Conservation (phyloP, 2,888 invertebrate species). For the Cenopis cana region DNA sequence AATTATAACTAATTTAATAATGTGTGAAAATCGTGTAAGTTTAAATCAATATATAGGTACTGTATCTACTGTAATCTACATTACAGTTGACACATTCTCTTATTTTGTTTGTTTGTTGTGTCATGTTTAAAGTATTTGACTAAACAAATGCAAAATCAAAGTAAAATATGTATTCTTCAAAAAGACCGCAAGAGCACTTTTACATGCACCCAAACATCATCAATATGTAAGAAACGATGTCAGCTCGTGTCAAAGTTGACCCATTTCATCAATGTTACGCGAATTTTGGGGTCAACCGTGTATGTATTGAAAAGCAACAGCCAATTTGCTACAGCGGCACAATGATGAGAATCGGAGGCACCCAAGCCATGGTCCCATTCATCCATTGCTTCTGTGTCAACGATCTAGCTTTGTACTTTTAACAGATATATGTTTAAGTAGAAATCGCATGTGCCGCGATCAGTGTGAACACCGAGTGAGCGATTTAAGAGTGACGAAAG, state of each 20-base stretch:
- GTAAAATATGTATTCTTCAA: not conserved
- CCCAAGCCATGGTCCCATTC: slow-evolving; percentile 61
- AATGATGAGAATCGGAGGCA: slow-evolving; percentile 71
- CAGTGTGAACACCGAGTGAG: not conserved
- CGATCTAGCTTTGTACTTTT: slow-evolving; percentile 52
- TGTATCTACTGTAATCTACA: too few species aligned
- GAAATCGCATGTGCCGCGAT: not conserved
- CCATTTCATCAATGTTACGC: slow-evolving; percentile 30
- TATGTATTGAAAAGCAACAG: slow-evolving; percentile 63
- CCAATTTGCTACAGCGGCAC: slow-evolving; percentile 66
- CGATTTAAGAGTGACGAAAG: not conserved
- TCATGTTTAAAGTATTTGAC: too few species aligned
- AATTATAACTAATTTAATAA: too few species aligned
- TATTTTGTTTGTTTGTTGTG: too few species aligned
- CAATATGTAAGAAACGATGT: slow-evolving; percentile 4
- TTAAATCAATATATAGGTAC: too few species aligned
- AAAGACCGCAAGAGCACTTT: not conserved
- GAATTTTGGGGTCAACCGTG: slow-evolving; percentile 40
- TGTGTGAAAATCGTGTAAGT: too few species aligned
- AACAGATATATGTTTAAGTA: not conserved
- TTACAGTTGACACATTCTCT: too few species aligned
- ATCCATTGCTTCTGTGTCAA: slow-evolving; percentile 65
- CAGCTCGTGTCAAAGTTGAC: slow-evolving; percentile 25
- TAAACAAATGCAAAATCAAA: too few species aligned
- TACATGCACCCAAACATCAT: not conserved